A percentile compares a stretch with the other conserved stretches of the same genome.
Evolutionary conservation across 2,888 invertebrate species (phyloP).

Genomic region (Antitype chi): DNA sequence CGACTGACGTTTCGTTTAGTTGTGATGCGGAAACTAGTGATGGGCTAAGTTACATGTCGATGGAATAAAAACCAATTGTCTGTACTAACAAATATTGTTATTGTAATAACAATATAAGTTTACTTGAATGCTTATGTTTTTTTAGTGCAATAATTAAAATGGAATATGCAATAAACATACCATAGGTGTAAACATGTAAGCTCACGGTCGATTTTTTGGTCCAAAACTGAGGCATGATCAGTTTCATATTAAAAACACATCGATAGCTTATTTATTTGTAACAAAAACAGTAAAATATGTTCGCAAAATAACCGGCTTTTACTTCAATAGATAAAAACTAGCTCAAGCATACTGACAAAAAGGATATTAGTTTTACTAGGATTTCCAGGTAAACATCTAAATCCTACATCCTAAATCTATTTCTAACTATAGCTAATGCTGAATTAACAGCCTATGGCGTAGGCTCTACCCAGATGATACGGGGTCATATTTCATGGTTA

Average conservation of each 20-base stretch:
- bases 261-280: background rate
- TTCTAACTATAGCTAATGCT: no score
- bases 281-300: background rate
- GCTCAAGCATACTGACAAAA: no score
- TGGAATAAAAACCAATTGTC: background rate
- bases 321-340: background rate
- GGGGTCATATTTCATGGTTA: no score
- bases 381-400: no score
- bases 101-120: background rate
- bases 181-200: background rate
- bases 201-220: background rate
- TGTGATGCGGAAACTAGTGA: constrained; percentile 41
- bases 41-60: constrained; percentile 32
- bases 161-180: background rate
- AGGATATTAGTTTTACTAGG: no score
- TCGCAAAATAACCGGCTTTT: background rate
- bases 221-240: background rate
- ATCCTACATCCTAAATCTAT: no score
- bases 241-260: background rate
- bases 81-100: no score
- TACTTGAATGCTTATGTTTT: background rate
- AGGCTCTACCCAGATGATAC: no score
- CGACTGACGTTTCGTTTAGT: constrained; percentile 55
- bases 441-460: no score
- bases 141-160: background rate